A percentile compares a stretch with the other conserved stretches of the same genome.
phyloP scores from a whole-genome alignment of 2,888 invertebrate species.

The Pollenia amentaria region DNA sequence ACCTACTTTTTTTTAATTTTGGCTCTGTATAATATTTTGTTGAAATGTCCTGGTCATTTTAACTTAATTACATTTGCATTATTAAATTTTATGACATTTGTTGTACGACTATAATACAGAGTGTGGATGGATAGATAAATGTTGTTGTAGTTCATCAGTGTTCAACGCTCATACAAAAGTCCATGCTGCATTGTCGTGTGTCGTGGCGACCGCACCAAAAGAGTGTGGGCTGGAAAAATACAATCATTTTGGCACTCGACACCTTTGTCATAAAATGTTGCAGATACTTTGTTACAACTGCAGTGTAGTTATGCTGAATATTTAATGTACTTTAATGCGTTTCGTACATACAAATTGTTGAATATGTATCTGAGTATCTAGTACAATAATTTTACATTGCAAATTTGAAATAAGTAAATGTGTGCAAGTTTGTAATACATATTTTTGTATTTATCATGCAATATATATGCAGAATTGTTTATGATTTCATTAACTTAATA shows the following conservation, averaged over 20 bases:
- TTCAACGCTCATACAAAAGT: background rate
- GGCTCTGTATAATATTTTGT: constrained; percentile 25
- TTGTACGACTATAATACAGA: constrained; percentile 38
- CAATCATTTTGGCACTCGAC: constrained; percentile 61
- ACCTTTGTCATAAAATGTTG: constrained; percentile 63
- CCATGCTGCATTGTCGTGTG: background rate
- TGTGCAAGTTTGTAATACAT: background rate
- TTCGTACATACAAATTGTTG: constrained; percentile 5
- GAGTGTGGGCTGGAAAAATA: constrained; percentile 38
- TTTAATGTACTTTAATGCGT: constrained; percentile 59
- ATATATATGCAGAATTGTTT: constrained; percentile 13
- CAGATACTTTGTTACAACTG: constrained; percentile 66
- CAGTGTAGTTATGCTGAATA: constrained; percentile 66
- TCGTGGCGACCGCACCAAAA: background rate
- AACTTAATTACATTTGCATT: constrained; percentile 83
- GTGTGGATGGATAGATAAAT: constrained; percentile 11
- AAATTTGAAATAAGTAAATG: background rate
- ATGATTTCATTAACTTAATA: constrained; percentile 63
- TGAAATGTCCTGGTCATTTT: constrained; percentile 75
- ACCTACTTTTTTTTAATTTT: constrained; percentile 12
- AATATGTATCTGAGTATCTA: background rate
- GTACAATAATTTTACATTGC: background rate
- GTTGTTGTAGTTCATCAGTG: constrained; percentile 68
- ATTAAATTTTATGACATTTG: constrained; percentile 82
- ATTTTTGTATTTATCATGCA: constrained; percentile 18